Conservation (phyloP, 2,797 vertebrate genomes). For the Eulemur coronatus region DNA sequence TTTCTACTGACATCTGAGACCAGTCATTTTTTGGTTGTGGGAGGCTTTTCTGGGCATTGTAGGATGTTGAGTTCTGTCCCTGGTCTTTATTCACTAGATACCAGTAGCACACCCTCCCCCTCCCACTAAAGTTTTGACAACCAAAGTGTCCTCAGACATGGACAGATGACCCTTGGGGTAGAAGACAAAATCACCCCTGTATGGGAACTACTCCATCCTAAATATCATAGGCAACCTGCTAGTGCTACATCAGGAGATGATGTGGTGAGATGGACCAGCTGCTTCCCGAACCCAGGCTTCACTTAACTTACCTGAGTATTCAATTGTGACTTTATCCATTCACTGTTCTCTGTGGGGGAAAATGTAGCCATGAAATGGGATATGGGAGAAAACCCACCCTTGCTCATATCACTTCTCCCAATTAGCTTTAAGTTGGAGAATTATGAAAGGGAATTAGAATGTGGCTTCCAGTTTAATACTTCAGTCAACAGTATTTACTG, state of each 20-base stretch:
- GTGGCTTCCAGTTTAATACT: not conserved
- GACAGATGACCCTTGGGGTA: not conserved
- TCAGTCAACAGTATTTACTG: not conserved
- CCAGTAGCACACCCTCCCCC: not conserved
- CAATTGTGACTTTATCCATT: fast-evolving
- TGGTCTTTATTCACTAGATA: not conserved
- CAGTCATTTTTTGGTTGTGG: too few relatives aligned
- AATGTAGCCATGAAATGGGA: not conserved
- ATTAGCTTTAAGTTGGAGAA: not conserved
- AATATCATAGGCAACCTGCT: not conserved
- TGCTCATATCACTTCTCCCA: not conserved
- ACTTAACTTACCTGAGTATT: conserved; percentile 21
- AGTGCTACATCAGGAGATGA: not conserved
- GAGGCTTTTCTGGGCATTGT: too few relatives aligned
- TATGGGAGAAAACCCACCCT: too few relatives aligned
- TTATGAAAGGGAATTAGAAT: not conserved
- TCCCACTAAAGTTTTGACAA: not conserved
- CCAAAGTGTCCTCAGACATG: not conserved
- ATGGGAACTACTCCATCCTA: not conserved
- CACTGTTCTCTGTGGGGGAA: not conserved
- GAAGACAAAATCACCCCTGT: not conserved
- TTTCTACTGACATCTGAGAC: not conserved
- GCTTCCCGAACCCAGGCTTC: not conserved
- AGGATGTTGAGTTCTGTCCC: not conserved
- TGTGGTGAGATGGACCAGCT: not conserved